These are phyloP conservation scores for Thyatira batis DNA, from an alignment of 2,888 invertebrate genomes.

Conservation along the genomic window DNA sequence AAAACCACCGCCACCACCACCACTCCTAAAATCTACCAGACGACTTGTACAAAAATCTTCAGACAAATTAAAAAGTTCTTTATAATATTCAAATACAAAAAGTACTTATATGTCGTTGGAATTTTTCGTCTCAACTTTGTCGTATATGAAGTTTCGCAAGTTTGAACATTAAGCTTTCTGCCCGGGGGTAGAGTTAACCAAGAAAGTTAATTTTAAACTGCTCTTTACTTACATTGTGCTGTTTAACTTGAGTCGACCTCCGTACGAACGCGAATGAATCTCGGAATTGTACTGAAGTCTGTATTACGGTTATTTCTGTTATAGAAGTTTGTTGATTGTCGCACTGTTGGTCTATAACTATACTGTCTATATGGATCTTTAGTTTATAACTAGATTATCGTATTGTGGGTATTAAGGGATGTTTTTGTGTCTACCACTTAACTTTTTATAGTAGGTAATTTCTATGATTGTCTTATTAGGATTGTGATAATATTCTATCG, in stretches of 20 bases:
- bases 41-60: neutral
- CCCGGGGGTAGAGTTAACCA: constrained; percentile 20
- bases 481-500: no score
- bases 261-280: constrained; percentile 31
- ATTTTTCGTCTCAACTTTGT: constrained; percentile 22
- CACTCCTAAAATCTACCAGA: neutral
- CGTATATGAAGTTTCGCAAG: constrained; percentile 21
- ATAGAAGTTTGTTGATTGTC: neutral
- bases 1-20: no score
- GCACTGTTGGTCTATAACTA: no score
- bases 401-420: no score
- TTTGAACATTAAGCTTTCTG: constrained; percentile 26
- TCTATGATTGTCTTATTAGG: no score
- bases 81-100: neutral
- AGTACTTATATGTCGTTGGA: constrained; percentile 18
- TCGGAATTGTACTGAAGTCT: constrained; percentile 24
- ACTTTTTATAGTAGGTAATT: no score
- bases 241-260: constrained; percentile 34
- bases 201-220: constrained; percentile 49
- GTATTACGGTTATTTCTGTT: constrained; percentile 3
- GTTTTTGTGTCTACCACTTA: no score
- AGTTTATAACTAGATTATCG: no score
- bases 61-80: neutral
- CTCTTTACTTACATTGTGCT: constrained; percentile 21
- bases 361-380: no score